These are phyloP conservation scores for Chrysopa pallens DNA, from an alignment of 1,140 invertebrate species.

Conservation along the genomic window DNA sequence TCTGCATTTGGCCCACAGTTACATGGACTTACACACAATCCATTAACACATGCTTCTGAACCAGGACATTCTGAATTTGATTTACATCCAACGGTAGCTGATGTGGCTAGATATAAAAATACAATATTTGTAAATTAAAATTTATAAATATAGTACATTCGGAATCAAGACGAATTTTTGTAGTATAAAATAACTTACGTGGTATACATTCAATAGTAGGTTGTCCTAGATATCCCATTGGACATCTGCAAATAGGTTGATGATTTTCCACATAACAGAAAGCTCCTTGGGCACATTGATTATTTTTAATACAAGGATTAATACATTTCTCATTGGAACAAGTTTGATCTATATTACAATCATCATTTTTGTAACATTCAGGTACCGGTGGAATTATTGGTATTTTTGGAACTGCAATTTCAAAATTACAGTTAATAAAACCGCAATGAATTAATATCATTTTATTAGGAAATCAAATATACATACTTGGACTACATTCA, in stretches of 20 bases:
- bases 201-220: constrained; percentile 50
- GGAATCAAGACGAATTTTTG: neutral
- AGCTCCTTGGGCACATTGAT: constrained; percentile 54
- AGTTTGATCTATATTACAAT: constrained; percentile 51
- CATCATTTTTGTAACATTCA: constrained; percentile 58
- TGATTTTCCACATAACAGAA: constrained; percentile 63
- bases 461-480: too few relatives aligned
- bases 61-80: constrained; percentile 60
- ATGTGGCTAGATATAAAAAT: constrained; percentile 26
- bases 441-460: neutral
- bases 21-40: constrained; percentile 60
- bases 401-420: constrained; percentile 27
- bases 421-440: neutral
- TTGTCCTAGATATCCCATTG: constrained; percentile 56
- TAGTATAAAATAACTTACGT: constrained; percentile 39
- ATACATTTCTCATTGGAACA: constrained; percentile 58
- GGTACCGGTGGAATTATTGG: constrained; percentile 24
- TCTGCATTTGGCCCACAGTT: constrained; percentile 67
- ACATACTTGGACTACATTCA: constrained; percentile 49
- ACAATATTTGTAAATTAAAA: constrained; percentile 4
- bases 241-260: constrained; percentile 60
- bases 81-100: constrained; percentile 45
- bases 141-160: neutral
- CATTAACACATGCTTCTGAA: constrained; percentile 63
- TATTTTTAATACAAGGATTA: constrained; percentile 50